Percentiles rank a stretch among this genome's conserved stretches.
These are phyloP conservation scores for Hedya salicella DNA, from an alignment of 2,888 invertebrate species.

Conservation along the genomic window DNA sequence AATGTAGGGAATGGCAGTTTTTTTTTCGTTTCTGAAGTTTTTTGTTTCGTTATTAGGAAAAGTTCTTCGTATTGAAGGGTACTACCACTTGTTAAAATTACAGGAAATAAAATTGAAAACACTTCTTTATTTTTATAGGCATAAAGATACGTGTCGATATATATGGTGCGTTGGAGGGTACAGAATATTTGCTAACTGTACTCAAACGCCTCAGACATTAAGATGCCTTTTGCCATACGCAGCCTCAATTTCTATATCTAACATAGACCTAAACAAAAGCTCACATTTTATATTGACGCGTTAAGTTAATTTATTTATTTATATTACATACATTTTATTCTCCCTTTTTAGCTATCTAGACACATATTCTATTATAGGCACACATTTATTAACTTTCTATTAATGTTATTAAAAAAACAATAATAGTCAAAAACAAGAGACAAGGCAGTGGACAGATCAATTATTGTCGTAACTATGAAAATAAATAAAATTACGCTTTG, in stretches of 20 bases:
- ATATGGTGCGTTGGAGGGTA: not conserved
- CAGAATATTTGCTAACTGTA: not conserved
- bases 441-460: slow-evolving; percentile 50
- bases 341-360: slow-evolving; percentile 68
- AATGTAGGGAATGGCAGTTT: too few relatives aligned
- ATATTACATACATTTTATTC: slow-evolving; percentile 62
- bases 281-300: slow-evolving; percentile 66
- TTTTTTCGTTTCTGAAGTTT: too few relatives aligned
- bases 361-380: slow-evolving; percentile 76
- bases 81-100: too few relatives aligned
- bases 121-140: too few relatives aligned
- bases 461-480: slow-evolving; percentile 48
- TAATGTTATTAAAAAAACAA: slow-evolving; percentile 30
- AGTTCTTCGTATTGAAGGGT: too few relatives aligned
- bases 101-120: too few relatives aligned
- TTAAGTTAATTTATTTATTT: slow-evolving; percentile 59
- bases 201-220: not conserved
- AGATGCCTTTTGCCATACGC: slow-evolving; percentile 12
- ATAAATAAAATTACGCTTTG: not conserved
- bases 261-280: slow-evolving; percentile 64
- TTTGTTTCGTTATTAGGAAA: too few relatives aligned
- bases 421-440: slow-evolving; percentile 36
- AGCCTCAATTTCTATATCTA: slow-evolving; percentile 40
- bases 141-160: not conserved
- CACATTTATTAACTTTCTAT: slow-evolving; percentile 68